These are phyloP conservation scores for Propithecus perrieri DNA, from an alignment of 2,797 vertebrate species.

Conservation along the genomic window DNA sequence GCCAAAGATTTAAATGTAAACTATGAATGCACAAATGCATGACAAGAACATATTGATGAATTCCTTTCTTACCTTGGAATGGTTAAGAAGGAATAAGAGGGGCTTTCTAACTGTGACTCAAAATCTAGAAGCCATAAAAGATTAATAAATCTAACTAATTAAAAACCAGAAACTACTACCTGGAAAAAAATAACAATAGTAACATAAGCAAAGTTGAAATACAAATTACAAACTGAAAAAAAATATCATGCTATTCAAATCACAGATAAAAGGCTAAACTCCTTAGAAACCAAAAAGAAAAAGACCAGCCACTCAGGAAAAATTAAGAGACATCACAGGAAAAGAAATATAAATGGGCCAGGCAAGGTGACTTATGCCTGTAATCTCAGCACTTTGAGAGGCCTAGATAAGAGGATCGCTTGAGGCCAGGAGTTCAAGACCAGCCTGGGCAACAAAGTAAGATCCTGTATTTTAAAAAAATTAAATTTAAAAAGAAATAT, in stretches of 20 bases:
- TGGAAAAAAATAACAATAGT: background rate
- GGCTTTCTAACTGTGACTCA: background rate
- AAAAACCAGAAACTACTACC: background rate
- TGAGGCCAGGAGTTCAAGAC: no score
- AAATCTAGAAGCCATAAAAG: conserved; percentile 11
- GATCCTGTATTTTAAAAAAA: no score
- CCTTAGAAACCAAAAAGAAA: background rate
- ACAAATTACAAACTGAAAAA: background rate
- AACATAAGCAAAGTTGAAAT: background rate
- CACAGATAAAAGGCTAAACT: background rate
- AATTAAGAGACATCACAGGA: background rate
- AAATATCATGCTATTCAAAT: background rate
- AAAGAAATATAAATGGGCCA: background rate
- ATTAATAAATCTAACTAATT: background rate
- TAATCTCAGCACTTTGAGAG: no score
- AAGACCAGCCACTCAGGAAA: background rate
- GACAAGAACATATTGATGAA: background rate
- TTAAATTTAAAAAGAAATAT: background rate
- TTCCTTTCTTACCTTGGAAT: background rate
- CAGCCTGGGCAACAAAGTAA: no score
- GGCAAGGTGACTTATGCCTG: no score
- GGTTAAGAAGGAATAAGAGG: background rate
- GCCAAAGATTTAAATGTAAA: conserved; percentile 13
- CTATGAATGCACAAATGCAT: background rate
- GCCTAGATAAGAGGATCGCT: no score